Evolutionary conservation across 2,888 invertebrate species (phyloP).

Genomic region (Agriopis aurantiaria): DNA sequence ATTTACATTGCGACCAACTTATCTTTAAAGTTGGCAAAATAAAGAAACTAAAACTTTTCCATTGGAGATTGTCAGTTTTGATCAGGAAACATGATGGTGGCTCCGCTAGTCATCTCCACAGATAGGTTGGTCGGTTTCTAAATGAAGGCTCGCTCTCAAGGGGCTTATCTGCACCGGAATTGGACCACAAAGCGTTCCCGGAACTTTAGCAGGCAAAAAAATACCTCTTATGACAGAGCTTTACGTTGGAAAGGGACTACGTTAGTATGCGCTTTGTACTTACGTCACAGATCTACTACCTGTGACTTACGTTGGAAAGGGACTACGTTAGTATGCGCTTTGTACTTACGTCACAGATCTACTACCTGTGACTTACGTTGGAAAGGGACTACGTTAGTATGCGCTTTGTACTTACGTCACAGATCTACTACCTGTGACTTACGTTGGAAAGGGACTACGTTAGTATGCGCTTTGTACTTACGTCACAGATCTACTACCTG

Average conservation of each 20-base stretch:
- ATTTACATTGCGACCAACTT: slow-evolving; percentile 21
- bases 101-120: neutral
- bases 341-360: too few species aligned
- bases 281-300: too few species aligned
- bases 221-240: slow-evolving; percentile 46
- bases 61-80: neutral
- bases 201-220: slow-evolving; percentile 40
- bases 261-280: neutral
- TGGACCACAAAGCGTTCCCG: slow-evolving; percentile 46
- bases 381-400: slow-evolving; percentile 9
- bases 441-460: slow-evolving; percentile 8
- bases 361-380: too few species aligned
- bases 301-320: slow-evolving; percentile 10
- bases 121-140: slow-evolving; percentile 5
- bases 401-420: neutral
- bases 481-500: too few species aligned
- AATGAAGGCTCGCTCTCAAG: slow-evolving; percentile 41
- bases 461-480: neutral
- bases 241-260: slow-evolving; percentile 14
- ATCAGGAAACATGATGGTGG: neutral
- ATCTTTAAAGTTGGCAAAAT: neutral
- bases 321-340: slow-evolving; percentile 3
- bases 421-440: too few species aligned
- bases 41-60: neutral
- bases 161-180: slow-evolving; percentile 50